Base-by-base conservation (phyloP, 2,888 invertebrate genomes). In the Amitus sp. region DNA sequence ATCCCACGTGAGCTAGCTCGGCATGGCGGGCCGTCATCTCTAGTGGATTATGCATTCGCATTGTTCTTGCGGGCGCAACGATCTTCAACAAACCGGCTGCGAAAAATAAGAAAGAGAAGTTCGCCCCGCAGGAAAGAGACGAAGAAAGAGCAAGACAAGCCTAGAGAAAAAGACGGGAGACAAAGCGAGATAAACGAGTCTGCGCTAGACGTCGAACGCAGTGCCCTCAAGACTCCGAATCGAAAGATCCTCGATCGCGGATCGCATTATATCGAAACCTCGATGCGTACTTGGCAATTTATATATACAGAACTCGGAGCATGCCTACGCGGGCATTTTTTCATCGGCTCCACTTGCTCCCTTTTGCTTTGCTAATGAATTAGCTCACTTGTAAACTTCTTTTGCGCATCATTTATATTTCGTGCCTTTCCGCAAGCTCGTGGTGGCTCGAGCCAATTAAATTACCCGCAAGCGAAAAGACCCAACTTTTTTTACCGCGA, bases 161-260 rank as follows among this genome's bases (percentile, higher is more conserved):
- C n/a, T n/a, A n/a, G n/a, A n/a, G n/a, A n/a, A n/a, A n/a, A n/a
- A n/a, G n/a, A n/a, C n/a, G 69, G 71, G 70, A 47, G 57, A 54
- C 47, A 47, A 51, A 61, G 55, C 47, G 18, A 52, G 56, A 62
- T 55, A 46, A 49, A 51, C 77, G 74, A 77, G 78, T 77, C 77
- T 75, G 74, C 72, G 74, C 75, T 67, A 67, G 75, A 68, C 70
- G 69, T 69, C 71, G 67, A 75, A 72, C 69, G 68, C 73, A 75
- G 77, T 76, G 58, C 63, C 59, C 63, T 27, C 37, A 52, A 47
- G 63, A 59, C 59, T 58, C 39, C 27, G 54, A 60, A 50, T 49
- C 52, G 50, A 55, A 52, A 30, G 55, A 55, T 59, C 34, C 58
- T 42, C 55, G 63, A 63, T 54, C 56, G 47, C 45, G 47, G 49